These are phyloP conservation scores for Bombyx mandarina DNA, from an alignment of 1,140 invertebrate genomes.

Conservation along the genomic window DNA sequence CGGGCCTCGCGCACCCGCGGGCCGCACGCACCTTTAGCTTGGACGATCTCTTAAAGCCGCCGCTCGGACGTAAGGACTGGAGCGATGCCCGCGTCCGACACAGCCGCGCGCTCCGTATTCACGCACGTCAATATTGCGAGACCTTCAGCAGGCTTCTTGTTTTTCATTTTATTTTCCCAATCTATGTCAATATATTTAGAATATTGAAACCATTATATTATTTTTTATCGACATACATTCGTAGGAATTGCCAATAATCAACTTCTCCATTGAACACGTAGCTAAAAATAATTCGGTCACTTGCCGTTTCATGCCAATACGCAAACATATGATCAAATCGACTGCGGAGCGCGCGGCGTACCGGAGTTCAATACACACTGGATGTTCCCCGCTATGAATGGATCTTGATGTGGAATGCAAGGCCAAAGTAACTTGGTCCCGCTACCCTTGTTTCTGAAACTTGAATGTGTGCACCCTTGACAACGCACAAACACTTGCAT, in stretches of 20 bases:
- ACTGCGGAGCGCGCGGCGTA: slow-evolving; percentile 57
- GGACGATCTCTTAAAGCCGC: slow-evolving; percentile 84
- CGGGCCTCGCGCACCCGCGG: slow-evolving; percentile 77
- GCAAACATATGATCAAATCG: slow-evolving; percentile 18
- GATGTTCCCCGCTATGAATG: slow-evolving; percentile 56
- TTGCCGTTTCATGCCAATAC: slow-evolving; percentile 8
- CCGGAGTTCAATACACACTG: slow-evolving; percentile 37
- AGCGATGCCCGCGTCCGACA: slow-evolving; percentile 21
- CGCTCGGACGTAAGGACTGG: slow-evolving; percentile 78
- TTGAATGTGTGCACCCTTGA: slow-evolving; percentile 60
- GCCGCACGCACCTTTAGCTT: slow-evolving; percentile 83
- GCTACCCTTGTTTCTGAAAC: slow-evolving; percentile 22
- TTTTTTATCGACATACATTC: neutral
- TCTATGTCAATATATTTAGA: too few relatives aligned
- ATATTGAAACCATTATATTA: neutral
- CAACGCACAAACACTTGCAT: slow-evolving; percentile 52
- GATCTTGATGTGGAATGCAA: slow-evolving; percentile 60
- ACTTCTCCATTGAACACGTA: slow-evolving; percentile 4
- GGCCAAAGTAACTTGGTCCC: slow-evolving; percentile 29
- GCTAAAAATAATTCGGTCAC: slow-evolving; percentile 6
- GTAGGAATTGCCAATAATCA: neutral
- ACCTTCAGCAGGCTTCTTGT: neutral
- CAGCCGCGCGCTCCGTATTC: slow-evolving; percentile 45
- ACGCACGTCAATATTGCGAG: neutral
- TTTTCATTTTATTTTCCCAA: too few relatives aligned